Conservation (phyloP, 2,113 vertebrate species). For the Vulpes lagopus region DNA sequence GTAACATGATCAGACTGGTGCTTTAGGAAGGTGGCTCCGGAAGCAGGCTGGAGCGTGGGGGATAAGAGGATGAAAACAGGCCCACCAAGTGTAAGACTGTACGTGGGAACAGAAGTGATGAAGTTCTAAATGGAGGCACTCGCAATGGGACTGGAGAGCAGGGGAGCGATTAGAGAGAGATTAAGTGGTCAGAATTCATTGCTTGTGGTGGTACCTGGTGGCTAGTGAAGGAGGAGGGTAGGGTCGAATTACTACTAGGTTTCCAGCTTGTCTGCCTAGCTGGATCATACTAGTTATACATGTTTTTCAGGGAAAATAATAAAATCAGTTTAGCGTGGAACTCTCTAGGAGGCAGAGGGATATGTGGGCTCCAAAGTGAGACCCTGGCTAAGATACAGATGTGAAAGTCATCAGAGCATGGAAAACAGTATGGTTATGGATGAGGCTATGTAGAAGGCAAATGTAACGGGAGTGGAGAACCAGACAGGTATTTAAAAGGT, state of each 20-base stretch:
- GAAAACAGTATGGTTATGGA: not conserved
- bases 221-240: not conserved
- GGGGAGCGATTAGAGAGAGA: not conserved
- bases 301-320: conserved; percentile 18
- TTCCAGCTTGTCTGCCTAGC: not conserved
- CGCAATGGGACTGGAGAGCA: not conserved
- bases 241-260: not conserved
- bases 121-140: not conserved
- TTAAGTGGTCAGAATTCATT: not conserved
- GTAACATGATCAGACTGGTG: not conserved
- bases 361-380: not conserved
- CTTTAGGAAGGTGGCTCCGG: conserved; percentile 25
- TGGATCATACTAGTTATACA: not conserved
- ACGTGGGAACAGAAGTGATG: not conserved
- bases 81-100: not conserved
- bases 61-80: not conserved
- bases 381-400: not conserved
- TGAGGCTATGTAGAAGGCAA: not conserved
- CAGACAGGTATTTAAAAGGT: not conserved
- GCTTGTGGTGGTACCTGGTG: not conserved
- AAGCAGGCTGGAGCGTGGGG: not conserved
- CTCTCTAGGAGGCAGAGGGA: not conserved
- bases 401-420: not conserved
- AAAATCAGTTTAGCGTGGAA: not conserved
- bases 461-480: not conserved